Percentiles rank a stretch among this genome's conserved stretches.
Evolutionary conservation across 2,888 invertebrate species (phyloP).

Genomic region (Oxyscelio sp.): DNA sequence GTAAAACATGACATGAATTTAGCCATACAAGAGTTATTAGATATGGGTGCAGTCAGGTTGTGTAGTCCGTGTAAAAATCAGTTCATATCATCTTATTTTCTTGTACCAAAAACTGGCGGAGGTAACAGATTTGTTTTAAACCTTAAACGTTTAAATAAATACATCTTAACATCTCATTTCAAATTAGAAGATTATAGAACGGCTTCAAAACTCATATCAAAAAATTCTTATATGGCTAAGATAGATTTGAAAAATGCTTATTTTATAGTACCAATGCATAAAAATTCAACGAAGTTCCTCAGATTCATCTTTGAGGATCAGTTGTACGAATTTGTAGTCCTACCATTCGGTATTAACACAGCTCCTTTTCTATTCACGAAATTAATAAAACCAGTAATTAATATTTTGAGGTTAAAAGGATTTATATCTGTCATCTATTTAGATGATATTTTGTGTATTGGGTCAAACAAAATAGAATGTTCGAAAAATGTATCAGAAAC

Average conservation of each 20-base stretch:
- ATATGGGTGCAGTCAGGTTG: conserved; percentile 10
- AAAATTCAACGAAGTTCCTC: conserved; percentile 47
- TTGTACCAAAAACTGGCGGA: conserved; percentile 39
- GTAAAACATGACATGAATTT: too few species aligned
- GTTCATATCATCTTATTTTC: conserved; percentile 55
- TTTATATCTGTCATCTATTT: conserved; percentile 56
- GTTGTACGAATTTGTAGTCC: conserved; percentile 62
- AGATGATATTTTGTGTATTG: conserved; percentile 70
- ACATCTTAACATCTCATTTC: conserved; percentile 48
- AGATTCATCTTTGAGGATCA: conserved; percentile 59
- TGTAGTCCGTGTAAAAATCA: conserved; percentile 25
- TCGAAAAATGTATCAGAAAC: conserved; percentile 11
- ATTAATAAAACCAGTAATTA: conserved; percentile 68
- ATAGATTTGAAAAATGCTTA: conserved; percentile 57
- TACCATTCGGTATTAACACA: conserved; percentile 67
- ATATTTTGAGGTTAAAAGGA: conserved; percentile 30
- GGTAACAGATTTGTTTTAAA: conserved; percentile 50
- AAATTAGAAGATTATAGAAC: conserved; percentile 63
- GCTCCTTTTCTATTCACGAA: conserved; percentile 69
- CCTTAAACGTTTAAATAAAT: conserved; percentile 54
- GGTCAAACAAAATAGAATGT: background rate
- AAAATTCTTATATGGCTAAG: conserved; percentile 42
- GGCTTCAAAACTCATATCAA: conserved; percentile 11
- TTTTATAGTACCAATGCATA: conserved; percentile 46
- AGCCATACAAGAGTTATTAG: background rate